phyloP scores from a whole-genome alignment of 2,888 invertebrate species.

The Chelonus formosanus region DNA sequence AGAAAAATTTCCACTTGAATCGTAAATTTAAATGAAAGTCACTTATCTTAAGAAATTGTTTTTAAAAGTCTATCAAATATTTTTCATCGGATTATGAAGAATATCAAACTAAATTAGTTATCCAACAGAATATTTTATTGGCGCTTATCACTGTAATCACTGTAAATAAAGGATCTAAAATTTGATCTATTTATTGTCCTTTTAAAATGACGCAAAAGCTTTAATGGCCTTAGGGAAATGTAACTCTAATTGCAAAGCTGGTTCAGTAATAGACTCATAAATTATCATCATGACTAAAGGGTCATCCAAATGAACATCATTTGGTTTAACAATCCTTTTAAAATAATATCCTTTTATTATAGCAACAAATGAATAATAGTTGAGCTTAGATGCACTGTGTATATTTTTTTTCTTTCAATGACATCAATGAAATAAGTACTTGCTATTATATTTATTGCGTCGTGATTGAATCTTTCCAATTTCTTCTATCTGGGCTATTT shows the following conservation, averaged over 20 bases:
- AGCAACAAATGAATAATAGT: neutral
- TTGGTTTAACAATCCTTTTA: conserved; percentile 14
- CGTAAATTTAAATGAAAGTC: too few species aligned
- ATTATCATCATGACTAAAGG: conserved; percentile 11
- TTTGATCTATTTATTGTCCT: too few species aligned
- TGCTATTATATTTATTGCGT: conserved; percentile 1
- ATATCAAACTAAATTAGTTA: too few species aligned
- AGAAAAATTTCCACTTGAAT: too few species aligned
- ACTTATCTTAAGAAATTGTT: too few species aligned
- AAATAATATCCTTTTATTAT: neutral
- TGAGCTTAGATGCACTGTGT: conserved; percentile 3
- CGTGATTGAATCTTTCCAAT: neutral
- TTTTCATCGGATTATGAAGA: too few species aligned
- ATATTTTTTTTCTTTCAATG: conserved; percentile 8
- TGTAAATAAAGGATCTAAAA: too few species aligned
- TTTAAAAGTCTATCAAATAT: too few species aligned
- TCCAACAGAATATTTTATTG: too few species aligned
- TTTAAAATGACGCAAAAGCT: too few species aligned
- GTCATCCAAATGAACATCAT: conserved; percentile 2
- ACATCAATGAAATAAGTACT: conserved; percentile 11
- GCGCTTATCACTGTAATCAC: too few species aligned
- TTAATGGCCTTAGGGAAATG: too few species aligned
- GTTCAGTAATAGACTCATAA: neutral
- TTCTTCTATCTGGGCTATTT: neutral
- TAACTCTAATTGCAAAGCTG: neutral